phyloP scores from a whole-genome alignment of 2,797 vertebrate genomes.

The Atherinosoma microstoma region DNA sequence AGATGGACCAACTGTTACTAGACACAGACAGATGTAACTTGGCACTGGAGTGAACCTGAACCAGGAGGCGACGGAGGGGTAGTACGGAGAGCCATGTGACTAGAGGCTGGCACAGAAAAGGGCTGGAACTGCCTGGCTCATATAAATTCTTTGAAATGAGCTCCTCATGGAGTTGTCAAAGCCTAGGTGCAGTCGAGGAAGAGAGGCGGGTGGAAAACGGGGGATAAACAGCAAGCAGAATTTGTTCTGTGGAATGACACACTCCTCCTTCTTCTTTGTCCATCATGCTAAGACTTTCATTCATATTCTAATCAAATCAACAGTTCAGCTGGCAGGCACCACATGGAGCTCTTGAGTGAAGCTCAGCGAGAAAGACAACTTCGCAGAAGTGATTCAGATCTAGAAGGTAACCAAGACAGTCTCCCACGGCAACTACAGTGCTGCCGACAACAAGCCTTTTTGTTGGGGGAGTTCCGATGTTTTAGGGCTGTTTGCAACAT shows the following conservation, averaged over 20 bases:
- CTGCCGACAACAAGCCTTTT: conserved; percentile 18
- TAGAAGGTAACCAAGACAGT: conserved; percentile 41
- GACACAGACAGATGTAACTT: conserved; percentile 55
- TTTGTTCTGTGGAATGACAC: conserved; percentile 47
- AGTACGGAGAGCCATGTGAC: conserved; percentile 31
- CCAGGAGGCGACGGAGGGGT: conserved; percentile 25
- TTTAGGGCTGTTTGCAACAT: conserved; percentile 16
- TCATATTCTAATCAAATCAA: conserved; percentile 62
- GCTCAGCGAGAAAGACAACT: conserved; percentile 30
- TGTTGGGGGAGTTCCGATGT: conserved; percentile 17
- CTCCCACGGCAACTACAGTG: conserved; percentile 43
- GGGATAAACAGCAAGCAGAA: conserved; percentile 29
- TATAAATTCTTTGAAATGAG: conserved; percentile 62
- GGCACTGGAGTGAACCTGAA: conserved; percentile 45
- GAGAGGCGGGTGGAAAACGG: conserved; percentile 6
- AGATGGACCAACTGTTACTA: conserved; percentile 59
- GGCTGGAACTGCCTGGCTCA: conserved; percentile 29
- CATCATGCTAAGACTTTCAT: conserved; percentile 50
- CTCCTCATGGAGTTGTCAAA: conserved; percentile 54
- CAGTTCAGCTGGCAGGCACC: conserved; percentile 48
- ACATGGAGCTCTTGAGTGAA: conserved; percentile 29
- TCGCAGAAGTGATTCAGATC: conserved; percentile 46
- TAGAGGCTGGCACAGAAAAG: conserved; percentile 41
- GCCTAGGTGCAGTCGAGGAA: conserved; percentile 33
- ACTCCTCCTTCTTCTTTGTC: conserved; percentile 42